Evolutionary conservation across 2,113 vertebrate genomes (phyloP).

Genomic region (cattle (Bos taurus)): DNA sequence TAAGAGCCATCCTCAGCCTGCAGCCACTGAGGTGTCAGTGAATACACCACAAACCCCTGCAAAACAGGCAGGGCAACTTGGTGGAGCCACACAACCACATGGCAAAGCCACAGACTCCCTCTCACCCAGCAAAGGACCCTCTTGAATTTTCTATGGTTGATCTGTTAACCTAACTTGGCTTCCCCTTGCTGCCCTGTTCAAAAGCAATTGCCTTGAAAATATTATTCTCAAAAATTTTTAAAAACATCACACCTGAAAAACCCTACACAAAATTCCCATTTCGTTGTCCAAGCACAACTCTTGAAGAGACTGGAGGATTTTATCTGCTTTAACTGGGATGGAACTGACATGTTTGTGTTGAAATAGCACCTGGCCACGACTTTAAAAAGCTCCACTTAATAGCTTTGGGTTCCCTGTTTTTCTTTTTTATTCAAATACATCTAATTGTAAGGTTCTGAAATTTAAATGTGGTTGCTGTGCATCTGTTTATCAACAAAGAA

Average conservation of each 20-base stretch:
- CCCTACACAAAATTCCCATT: slow-evolving; percentile 57
- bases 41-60: slow-evolving; percentile 11
- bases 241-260: slow-evolving; percentile 70
- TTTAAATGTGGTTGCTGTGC: slow-evolving; percentile 55
- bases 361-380: slow-evolving; percentile 60
- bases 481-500: slow-evolving; percentile 52
- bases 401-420: background rate
- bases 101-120: slow-evolving; percentile 41
- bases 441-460: slow-evolving; percentile 57
- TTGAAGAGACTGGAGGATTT: slow-evolving; percentile 65
- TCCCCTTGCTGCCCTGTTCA: slow-evolving; percentile 40
- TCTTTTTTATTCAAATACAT: slow-evolving; percentile 40
- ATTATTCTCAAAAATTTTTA: slow-evolving; percentile 65
- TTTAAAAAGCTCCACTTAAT: slow-evolving; percentile 67
- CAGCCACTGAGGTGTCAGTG: background rate
- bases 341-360: slow-evolving; percentile 63
- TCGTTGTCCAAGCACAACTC: slow-evolving; percentile 70
- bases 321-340: slow-evolving; percentile 51
- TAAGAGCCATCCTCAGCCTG: background rate
- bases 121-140: slow-evolving; percentile 35
- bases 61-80: background rate
- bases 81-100: background rate
- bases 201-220: slow-evolving; percentile 62
- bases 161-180: slow-evolving; percentile 71
- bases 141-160: slow-evolving; percentile 51